Percentiles rank a stretch among this genome's conserved stretches.
phyloP scores from a whole-genome alignment of 2,797 vertebrate species.

The Borostomias antarcticus region DNA sequence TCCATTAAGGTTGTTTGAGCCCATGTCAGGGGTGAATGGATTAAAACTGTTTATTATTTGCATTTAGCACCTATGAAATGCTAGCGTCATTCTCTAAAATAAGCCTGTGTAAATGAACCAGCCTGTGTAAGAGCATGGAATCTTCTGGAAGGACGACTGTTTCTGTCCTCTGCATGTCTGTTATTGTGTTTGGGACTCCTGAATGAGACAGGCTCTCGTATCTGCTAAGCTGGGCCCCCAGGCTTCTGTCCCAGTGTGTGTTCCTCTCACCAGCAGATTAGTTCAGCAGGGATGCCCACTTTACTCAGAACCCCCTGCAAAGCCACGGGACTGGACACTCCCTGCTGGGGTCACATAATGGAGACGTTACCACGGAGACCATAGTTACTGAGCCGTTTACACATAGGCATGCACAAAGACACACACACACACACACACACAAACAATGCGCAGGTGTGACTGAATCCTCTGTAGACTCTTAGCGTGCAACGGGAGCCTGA shows the following conservation, averaged over 20 bases:
- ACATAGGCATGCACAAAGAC: background rate
- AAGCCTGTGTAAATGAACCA: no score
- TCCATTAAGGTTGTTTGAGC: no score
- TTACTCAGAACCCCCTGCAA: constrained; percentile 42
- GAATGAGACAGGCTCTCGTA: constrained; percentile 23
- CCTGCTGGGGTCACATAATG: background rate
- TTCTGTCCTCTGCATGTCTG: no score
- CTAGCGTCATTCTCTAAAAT: no score
- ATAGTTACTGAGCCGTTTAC: constrained; percentile 19
- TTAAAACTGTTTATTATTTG: no score
- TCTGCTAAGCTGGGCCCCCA: constrained; percentile 48
- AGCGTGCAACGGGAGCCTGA: no score
- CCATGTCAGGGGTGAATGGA: no score
- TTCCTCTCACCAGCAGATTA: constrained; percentile 26
- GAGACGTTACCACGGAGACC: constrained; percentile 38
- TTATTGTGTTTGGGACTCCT: background rate
- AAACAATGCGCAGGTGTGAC: no score
- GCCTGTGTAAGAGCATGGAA: no score
- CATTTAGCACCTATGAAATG: no score
- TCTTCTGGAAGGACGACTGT: no score
- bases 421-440: constrained; percentile 14
- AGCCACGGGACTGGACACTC: constrained; percentile 30
- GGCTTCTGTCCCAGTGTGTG: constrained; percentile 16
- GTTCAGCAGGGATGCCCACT: constrained; percentile 46
- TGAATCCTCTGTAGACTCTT: no score